Conservation (phyloP, 1,140 invertebrate genomes). For the Hyposmocoma kahamanoa region DNA sequence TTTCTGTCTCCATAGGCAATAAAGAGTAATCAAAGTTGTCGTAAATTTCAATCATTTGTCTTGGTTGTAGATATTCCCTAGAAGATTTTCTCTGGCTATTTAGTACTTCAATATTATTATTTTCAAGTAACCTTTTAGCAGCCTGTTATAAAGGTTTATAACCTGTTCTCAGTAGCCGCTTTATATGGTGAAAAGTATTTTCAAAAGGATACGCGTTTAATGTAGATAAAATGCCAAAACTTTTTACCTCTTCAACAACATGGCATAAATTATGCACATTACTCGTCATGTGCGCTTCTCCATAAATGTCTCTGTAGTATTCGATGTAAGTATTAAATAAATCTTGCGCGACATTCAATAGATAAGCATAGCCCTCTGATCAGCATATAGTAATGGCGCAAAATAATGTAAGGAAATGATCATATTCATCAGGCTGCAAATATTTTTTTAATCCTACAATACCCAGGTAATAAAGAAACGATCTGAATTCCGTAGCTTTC, state of each 20-base stretch:
- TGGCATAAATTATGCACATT: slow-evolving; percentile 25
- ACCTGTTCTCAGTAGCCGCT: slow-evolving; percentile 17
- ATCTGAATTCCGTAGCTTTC: slow-evolving; percentile 15
- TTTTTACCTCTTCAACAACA: slow-evolving; percentile 27
- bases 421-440: background rate
- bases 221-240: slow-evolving; percentile 17
- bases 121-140: slow-evolving; percentile 20
- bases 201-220: slow-evolving; percentile 29
- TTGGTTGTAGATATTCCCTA: too few species aligned
- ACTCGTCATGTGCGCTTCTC: slow-evolving; percentile 21
- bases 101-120: background rate
- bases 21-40: background rate
- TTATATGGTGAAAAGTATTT: slow-evolving; percentile 19
- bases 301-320: slow-evolving; percentile 18
- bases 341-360: background rate
- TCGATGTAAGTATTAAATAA: slow-evolving; percentile 12
- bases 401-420: slow-evolving; percentile 10
- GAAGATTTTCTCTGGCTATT: background rate
- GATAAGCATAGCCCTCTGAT: slow-evolving; percentile 8
- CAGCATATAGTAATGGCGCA: slow-evolving; percentile 16
- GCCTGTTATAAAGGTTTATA: slow-evolving; percentile 22
- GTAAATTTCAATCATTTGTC: background rate
- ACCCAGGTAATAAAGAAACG: slow-evolving; percentile 11
- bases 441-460: slow-evolving; percentile 3
- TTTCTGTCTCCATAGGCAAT: background rate